A percentile compares a stretch with the other conserved stretches of the same genome.
Conservation (phyloP, 2,113 vertebrate species). For the Octodon degus region DNA sequence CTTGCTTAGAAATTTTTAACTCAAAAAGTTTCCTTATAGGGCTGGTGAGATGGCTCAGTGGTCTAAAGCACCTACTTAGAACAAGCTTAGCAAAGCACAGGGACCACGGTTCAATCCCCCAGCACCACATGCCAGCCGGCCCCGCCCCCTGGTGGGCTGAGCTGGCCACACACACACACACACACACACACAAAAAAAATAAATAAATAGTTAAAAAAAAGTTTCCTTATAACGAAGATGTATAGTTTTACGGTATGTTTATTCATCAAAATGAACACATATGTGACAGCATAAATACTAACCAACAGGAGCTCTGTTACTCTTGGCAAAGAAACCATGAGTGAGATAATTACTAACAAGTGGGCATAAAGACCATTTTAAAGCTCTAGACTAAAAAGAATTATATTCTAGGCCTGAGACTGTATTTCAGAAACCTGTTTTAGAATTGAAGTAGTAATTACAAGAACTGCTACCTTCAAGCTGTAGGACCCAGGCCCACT, state of each 20-base stretch:
- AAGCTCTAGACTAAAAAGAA: neutral
- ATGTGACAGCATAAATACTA: neutral
- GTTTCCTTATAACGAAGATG: neutral
- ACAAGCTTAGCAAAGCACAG: no score
- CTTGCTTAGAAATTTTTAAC: neutral
- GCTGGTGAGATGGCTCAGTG: no score
- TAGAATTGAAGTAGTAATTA: conserved; percentile 9
- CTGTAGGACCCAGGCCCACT: neutral
- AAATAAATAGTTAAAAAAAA: no score
- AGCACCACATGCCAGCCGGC: no score
- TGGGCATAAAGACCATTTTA: neutral
- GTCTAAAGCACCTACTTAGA: no score
- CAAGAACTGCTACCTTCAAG: neutral
- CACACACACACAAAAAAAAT: no score
- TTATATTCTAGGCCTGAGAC: conserved; percentile 27
- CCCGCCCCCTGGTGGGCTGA: no score
- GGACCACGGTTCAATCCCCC: no score
- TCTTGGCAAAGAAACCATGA: conserved; percentile 1
- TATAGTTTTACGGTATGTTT: neutral
- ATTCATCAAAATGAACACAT: neutral
- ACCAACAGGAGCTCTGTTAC: neutral
- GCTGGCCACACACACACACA: no score
- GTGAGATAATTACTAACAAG: conserved; percentile 45
- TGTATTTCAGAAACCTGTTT: neutral
- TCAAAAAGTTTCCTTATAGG: neutral